phyloP scores from a whole-genome alignment of 2,113 vertebrate genomes.

The Cochlearius cochlearius region DNA sequence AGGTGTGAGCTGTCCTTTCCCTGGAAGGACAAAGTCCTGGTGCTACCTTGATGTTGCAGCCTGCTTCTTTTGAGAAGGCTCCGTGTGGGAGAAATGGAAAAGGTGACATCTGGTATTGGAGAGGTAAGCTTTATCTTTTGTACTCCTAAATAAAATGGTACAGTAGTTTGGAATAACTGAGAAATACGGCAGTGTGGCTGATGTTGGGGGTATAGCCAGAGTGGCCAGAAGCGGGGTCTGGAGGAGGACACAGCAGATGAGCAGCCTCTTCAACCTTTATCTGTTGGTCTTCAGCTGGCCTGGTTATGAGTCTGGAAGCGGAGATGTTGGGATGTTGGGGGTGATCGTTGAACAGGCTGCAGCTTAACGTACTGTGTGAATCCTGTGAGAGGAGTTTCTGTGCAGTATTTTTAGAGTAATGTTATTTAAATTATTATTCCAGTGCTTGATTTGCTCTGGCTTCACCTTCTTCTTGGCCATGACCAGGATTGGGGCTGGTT shows the following conservation, averaged over 20 bases:
- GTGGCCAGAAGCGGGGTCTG: background rate
- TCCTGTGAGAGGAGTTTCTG: background rate
- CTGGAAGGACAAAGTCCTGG: background rate
- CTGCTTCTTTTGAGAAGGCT: background rate
- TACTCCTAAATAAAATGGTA: background rate
- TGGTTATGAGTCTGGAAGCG: background rate
- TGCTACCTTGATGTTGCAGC: background rate
- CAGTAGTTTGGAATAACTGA: background rate
- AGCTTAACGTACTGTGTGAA: background rate
- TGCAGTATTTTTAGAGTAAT: background rate
- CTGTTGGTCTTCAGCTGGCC: background rate
- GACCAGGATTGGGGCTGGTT: background rate
- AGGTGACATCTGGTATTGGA: background rate
- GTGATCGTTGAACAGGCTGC: background rate
- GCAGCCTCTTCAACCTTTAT: background rate
- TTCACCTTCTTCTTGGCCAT: background rate
- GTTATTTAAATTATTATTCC: background rate
- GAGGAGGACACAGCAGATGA: background rate
- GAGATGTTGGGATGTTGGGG: background rate
- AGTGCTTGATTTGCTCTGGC: background rate
- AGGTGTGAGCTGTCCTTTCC: background rate
- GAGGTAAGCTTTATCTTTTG: background rate
- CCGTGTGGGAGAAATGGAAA: fast-evolving
- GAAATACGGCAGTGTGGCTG: background rate
- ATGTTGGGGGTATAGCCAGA: background rate